These are phyloP conservation scores for Phlogophora meticulosa DNA, from an alignment of 2,888 invertebrate genomes.

Conservation along the genomic window DNA sequence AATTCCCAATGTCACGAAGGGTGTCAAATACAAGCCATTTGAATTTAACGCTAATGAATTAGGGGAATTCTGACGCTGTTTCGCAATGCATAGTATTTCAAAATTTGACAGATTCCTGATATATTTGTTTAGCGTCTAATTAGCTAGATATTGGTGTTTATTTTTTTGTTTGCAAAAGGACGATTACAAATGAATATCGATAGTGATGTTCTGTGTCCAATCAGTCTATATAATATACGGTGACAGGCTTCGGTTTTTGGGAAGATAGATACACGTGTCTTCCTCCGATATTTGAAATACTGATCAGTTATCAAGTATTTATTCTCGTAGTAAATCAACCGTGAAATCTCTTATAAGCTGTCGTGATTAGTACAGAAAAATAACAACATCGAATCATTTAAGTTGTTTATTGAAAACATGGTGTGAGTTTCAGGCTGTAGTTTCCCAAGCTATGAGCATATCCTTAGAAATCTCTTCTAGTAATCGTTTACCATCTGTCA, in stretches of 20 bases:
- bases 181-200: neutral
- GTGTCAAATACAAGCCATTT: conserved; percentile 74
- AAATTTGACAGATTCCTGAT: conserved; percentile 34
- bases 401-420: too few relatives aligned
- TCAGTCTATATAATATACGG: too few relatives aligned
- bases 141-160: conserved; percentile 1
- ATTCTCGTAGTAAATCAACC: too few relatives aligned
- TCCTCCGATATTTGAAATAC: too few relatives aligned
- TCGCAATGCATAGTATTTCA: conserved; percentile 40
- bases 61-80: conserved; percentile 75
- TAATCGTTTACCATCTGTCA: conserved; percentile 31
- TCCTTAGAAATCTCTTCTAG: conserved; percentile 6
- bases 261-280: too few relatives aligned
- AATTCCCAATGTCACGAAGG: conserved; percentile 62
- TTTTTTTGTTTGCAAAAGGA: neutral
- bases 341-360: too few relatives aligned
- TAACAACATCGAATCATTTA: too few relatives aligned
- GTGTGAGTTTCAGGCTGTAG: too few relatives aligned
- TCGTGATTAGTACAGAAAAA: too few relatives aligned
- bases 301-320: too few relatives aligned
- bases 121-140: conserved; percentile 32
- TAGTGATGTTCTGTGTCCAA: neutral
- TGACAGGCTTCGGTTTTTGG: neutral
- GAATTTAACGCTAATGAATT: conserved; percentile 88
- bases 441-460: neutral